Evolutionary conservation across 2,888 invertebrate genomes (phyloP).

Genomic region (Tiliacea citrago): DNA sequence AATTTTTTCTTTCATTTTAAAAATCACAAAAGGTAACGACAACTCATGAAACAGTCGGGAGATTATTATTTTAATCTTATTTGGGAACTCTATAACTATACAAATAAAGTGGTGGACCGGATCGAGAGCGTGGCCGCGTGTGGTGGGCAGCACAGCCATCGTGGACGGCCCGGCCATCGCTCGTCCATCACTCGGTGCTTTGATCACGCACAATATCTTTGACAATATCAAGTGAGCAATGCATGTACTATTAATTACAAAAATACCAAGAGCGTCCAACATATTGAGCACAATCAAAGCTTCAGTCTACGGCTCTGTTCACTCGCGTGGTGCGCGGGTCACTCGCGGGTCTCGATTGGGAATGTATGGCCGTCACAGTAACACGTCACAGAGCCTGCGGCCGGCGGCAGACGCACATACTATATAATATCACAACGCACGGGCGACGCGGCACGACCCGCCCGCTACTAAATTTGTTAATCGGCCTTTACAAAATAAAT

Average conservation of each 20-base stretch:
- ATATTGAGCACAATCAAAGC: slow-evolving; percentile 54
- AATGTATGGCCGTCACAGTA: slow-evolving; percentile 55
- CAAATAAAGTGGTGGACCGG: slow-evolving; percentile 58
- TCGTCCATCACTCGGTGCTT: slow-evolving; percentile 47
- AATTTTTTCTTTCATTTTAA: slow-evolving; percentile 81
- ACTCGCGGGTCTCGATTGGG: slow-evolving; percentile 44
- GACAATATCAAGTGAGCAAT: slow-evolving; percentile 57
- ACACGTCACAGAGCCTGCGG: slow-evolving; percentile 37
- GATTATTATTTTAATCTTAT: slow-evolving; percentile 67
- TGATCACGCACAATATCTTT: slow-evolving; percentile 52
- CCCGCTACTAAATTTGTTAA: slow-evolving; percentile 53
- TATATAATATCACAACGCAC: slow-evolving; percentile 65
- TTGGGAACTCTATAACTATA: slow-evolving; percentile 63
- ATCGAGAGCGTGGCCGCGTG: slow-evolving; percentile 44
- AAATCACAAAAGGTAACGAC: slow-evolving; percentile 90
- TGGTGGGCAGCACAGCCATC: slow-evolving; percentile 12
- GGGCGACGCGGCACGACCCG: slow-evolving; percentile 43
- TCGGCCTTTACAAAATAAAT: slow-evolving; percentile 67
- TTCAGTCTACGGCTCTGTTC: slow-evolving; percentile 51
- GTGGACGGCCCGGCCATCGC: slow-evolving; percentile 40
- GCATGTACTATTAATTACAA: slow-evolving; percentile 55
- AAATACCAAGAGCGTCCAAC: slow-evolving; percentile 58
- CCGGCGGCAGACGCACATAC: slow-evolving; percentile 56
- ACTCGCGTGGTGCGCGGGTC: slow-evolving; percentile 12
- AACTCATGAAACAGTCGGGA: slow-evolving; percentile 80